Evolutionary conservation across 2,888 invertebrate genomes (phyloP).

Genomic region (Mamestra brassicae): DNA sequence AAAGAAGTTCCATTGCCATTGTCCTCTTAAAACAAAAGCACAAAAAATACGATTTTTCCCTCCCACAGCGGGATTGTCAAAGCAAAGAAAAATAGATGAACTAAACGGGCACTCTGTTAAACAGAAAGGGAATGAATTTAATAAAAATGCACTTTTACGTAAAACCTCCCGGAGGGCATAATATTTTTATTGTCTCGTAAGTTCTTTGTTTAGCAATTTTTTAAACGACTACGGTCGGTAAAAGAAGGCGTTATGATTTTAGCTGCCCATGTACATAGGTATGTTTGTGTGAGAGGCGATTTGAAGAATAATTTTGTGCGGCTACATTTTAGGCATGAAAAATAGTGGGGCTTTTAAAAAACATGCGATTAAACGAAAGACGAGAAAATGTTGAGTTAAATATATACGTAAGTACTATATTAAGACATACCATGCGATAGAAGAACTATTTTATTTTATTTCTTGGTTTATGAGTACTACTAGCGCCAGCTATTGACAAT

Average conservation of each 20-base stretch:
- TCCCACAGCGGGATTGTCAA: neutral
- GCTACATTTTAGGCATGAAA: no score
- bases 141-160: constrained; percentile 35
- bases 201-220: neutral
- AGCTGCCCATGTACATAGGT: no score
- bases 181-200: neutral
- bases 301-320: no score
- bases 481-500: no score
- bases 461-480: no score
- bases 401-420: no score
- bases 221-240: neutral
- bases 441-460: no score
- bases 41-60: neutral
- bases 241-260: neutral
- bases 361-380: no score
- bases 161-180: neutral
- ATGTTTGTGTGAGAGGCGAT: no score
- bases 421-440: no score
- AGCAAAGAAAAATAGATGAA: constrained; percentile 8
- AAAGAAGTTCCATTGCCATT: neutral
- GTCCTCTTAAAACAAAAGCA: neutral
- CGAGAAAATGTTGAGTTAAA: no score
- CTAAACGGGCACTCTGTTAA: constrained; percentile 2
- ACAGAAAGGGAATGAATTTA: constrained; percentile 20
- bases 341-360: no score